phyloP scores from a whole-genome alignment of 1,140 invertebrate species.

The Trachymyrmex cornetzi region DNA sequence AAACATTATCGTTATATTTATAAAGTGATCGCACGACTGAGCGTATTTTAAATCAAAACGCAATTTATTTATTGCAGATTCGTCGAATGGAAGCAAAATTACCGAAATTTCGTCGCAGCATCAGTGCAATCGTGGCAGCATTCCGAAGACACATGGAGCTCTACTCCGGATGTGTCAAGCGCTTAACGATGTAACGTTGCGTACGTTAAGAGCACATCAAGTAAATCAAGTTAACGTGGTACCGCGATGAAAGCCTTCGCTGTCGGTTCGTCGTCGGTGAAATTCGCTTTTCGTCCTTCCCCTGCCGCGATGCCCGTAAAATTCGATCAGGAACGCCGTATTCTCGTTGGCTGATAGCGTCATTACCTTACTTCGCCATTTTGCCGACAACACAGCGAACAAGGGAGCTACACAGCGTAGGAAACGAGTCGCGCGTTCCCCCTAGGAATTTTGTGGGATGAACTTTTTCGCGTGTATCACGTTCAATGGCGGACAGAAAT shows the following conservation, averaged over 20 bases:
- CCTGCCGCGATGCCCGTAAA: slow-evolving; percentile 43
- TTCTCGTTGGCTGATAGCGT: slow-evolving; percentile 70
- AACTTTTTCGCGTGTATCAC: slow-evolving; percentile 36
- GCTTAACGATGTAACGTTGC: slow-evolving; percentile 78
- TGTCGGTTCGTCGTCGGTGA: slow-evolving; percentile 45
- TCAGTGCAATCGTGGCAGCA: slow-evolving; percentile 10
- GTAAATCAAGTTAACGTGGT: slow-evolving; percentile 72
- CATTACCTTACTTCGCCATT: slow-evolving; percentile 67
- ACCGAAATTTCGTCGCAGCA: slow-evolving; percentile 51
- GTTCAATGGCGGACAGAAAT: background rate
- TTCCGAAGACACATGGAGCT: slow-evolving; percentile 40
- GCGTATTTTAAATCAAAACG: too few species aligned
- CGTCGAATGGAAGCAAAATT: slow-evolving; percentile 38
- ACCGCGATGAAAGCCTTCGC: slow-evolving; percentile 69
- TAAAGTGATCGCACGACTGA: background rate
- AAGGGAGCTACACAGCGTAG: background rate
- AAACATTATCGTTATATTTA: background rate
- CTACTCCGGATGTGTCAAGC: slow-evolving; percentile 67
- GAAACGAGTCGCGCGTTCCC: slow-evolving; percentile 3
- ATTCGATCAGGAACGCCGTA: slow-evolving; percentile 72
- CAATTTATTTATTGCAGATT: slow-evolving; percentile 3
- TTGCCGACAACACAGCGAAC: slow-evolving; percentile 14
- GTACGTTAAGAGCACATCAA: slow-evolving; percentile 72
- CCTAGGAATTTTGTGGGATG: slow-evolving; percentile 22
- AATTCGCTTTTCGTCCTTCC: slow-evolving; percentile 67